Conservation (phyloP, 1,140 invertebrate genomes). For the Drosophila orosa region DNA sequence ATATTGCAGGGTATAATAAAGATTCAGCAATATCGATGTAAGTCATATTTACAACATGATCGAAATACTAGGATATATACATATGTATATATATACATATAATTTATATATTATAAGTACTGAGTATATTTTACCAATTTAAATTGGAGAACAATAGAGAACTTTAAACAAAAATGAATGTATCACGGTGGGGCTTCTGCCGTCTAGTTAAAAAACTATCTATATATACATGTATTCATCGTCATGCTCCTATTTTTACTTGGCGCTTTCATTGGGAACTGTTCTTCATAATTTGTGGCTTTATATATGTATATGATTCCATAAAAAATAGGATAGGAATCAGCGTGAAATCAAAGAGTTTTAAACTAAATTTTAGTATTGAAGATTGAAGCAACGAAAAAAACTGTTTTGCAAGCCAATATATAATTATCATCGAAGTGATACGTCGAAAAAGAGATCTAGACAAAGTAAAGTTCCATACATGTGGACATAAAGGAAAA, state of each 20-base stretch:
- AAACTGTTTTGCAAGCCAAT: too few relatives aligned
- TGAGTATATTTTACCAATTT: conserved; percentile 33
- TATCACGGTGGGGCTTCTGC: not conserved
- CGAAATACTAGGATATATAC: conserved; percentile 32
- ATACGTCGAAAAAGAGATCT: too few relatives aligned
- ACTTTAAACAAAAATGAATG: not conserved
- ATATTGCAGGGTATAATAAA: too few relatives aligned
- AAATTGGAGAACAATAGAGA: not conserved
- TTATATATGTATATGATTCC: not conserved
- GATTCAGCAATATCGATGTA: conserved; percentile 50
- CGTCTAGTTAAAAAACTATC: not conserved
- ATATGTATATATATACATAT: conserved; percentile 15
- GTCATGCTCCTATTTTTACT: not conserved
- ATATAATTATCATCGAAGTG: too few relatives aligned
- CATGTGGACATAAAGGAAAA: too few relatives aligned
- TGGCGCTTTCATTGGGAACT: not conserved
- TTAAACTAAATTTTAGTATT: too few relatives aligned
- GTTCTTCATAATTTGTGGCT: not conserved
- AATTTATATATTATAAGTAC: not conserved
- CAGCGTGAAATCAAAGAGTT: not conserved
- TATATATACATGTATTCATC: too few relatives aligned
- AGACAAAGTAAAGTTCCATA: too few relatives aligned
- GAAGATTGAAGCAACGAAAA: too few relatives aligned
- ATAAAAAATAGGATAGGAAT: not conserved
- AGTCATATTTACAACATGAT: conserved; percentile 42